A percentile compares a stretch with the other conserved stretches of the same genome.
phyloP scores from a whole-genome alignment of 2,797 vertebrate species.

The Chiroxiphia lanceolata region DNA sequence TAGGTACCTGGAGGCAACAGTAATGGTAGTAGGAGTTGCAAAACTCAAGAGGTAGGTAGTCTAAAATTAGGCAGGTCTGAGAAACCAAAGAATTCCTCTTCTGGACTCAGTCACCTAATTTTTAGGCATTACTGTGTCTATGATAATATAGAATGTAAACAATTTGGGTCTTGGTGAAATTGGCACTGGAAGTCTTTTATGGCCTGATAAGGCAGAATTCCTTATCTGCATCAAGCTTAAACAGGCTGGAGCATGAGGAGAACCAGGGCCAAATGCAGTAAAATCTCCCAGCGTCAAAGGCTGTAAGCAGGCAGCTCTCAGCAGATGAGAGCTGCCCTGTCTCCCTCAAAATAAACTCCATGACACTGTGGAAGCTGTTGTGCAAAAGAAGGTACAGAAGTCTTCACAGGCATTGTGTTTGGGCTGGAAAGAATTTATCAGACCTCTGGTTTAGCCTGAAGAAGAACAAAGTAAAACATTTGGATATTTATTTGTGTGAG shows the following conservation, averaged over 20 bases:
- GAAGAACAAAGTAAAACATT: not conserved
- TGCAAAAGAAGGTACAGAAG: not conserved
- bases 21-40: not conserved
- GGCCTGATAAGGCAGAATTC: not conserved
- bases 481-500: not conserved
- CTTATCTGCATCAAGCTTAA: not conserved
- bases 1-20: not conserved
- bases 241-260: not conserved
- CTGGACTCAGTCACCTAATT: not conserved
- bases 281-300: not conserved
- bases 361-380: accelerated
- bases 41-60: not conserved
- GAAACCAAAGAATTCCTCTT: not conserved
- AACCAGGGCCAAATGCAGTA: not conserved
- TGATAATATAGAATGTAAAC: not conserved
- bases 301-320: not conserved
- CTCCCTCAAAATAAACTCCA: not conserved
- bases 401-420: not conserved
- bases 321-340: not conserved
- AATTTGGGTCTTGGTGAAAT: not conserved
- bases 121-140: not conserved
- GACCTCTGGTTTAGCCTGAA: not conserved
- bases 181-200: not conserved
- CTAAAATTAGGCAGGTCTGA: not conserved
- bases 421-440: not conserved